Conservation (phyloP, 1,140 invertebrate genomes). For the Cataglyphis hispanica region DNA sequence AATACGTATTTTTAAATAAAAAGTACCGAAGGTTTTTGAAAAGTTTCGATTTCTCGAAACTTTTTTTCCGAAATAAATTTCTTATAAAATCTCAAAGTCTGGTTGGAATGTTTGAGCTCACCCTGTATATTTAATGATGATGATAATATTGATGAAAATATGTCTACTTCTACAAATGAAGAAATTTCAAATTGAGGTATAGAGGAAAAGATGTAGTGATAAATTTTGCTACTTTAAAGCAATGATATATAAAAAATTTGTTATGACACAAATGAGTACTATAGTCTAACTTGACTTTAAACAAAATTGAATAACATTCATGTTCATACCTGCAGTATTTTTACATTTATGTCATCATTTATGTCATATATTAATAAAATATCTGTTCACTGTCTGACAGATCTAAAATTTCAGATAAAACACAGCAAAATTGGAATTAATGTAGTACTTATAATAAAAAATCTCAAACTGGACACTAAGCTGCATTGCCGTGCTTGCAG, state of each 20-base stretch:
- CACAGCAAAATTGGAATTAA: conserved; percentile 75
- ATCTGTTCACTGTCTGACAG: neutral
- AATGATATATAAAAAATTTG: neutral
- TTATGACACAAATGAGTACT: neutral
- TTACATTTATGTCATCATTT: neutral
- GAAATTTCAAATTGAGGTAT: neutral
- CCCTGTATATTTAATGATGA: conserved; percentile 1
- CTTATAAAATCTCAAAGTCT: too few relatives aligned
- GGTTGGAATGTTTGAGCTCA: too few relatives aligned
- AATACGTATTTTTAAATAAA: too few relatives aligned
- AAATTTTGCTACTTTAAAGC: neutral
- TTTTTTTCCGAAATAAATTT: too few relatives aligned
- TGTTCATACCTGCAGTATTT: neutral
- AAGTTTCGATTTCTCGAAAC: too few relatives aligned
- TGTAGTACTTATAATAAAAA: conserved; percentile 79
- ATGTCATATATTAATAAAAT: conserved; percentile 15
- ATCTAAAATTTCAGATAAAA: conserved; percentile 73
- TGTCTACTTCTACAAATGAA: neutral
- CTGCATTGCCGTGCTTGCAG: conserved; percentile 82
- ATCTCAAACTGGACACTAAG: conserved; percentile 69
- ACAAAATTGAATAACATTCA: neutral
- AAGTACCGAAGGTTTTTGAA: too few relatives aligned
- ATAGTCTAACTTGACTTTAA: conserved; percentile 14
- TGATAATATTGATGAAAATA: conserved; percentile 4
- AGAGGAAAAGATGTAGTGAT: neutral